Conservation (phyloP, 1,140 invertebrate genomes). For the Argopecten irradians region DNA sequence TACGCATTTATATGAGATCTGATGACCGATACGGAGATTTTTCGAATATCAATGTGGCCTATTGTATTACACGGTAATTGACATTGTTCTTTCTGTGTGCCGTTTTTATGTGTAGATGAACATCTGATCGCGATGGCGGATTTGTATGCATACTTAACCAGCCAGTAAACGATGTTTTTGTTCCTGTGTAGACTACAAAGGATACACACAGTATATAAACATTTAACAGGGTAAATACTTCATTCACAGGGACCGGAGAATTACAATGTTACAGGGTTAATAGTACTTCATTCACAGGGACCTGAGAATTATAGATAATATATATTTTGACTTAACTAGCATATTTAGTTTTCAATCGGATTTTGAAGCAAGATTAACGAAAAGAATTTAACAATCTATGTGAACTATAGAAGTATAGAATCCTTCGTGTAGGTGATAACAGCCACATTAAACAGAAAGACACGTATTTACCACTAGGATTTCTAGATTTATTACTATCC, state of each 20-base stretch:
- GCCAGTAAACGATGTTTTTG: not conserved
- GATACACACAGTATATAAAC: not conserved
- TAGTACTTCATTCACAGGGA: too few relatives aligned
- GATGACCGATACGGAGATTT: not conserved
- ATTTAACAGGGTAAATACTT: not conserved
- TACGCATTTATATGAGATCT: not conserved
- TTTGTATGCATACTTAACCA: conserved; percentile 12
- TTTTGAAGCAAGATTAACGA: too few relatives aligned
- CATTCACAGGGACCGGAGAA: not conserved
- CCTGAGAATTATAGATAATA: too few relatives aligned
- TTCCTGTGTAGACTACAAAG: not conserved
- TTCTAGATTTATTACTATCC: too few relatives aligned
- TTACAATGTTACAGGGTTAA: too few relatives aligned
- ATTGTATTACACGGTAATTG: not conserved
- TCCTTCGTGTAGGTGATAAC: too few relatives aligned
- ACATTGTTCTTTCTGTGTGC: not conserved
- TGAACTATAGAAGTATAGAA: too few relatives aligned
- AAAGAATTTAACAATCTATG: too few relatives aligned
- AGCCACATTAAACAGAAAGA: too few relatives aligned
- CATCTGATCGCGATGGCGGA: not conserved
- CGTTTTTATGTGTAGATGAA: not conserved
- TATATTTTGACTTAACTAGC: too few relatives aligned
- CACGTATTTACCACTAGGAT: too few relatives aligned
- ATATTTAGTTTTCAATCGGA: too few relatives aligned
- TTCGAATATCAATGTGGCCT: not conserved